Base-by-base conservation (phyloP, 2,888 invertebrate genomes). In the Cosmia pyralina region DNA sequence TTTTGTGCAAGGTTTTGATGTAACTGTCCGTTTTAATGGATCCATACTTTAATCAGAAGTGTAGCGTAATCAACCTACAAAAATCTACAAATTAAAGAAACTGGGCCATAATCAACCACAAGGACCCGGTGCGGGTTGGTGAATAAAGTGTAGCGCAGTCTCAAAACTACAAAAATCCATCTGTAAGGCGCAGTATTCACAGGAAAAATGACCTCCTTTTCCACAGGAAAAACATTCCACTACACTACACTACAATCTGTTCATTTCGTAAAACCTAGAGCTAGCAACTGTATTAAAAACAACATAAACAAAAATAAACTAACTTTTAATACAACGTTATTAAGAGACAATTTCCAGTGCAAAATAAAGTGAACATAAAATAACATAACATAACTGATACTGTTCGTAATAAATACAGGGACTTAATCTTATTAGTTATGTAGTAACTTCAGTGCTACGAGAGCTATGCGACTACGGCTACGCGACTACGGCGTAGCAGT, bases 381-480 rank as follows among this genome's bases (percentile, higher is more conserved):
- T 71, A 71, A 48, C 59, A 55, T 68, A 38, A 55, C 71, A 70
- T 72, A 67, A 72, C 81, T 76, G 72, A 79, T 83, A 81, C 60
- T 15, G 72, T 73, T 73, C 59, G 63, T 71, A 78, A 77, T 84
- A 78, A 83, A 83, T 81, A 85, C 69, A 71, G 69, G 58, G 70
- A 70, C 75, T 74, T 84, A 84, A 83, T 85, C 81, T 82, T 79
- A 82, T 85, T 83, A 85, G 73, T 85, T 83, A 81, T 81, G 76
- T 77, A 81, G 77, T 72, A 86, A 86, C 76, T 84, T 82, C 83
- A 80, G 67, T 55, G 84, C 77, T 83, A 77, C 75, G 77, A 69
- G 68, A 34, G 76, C 77, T 77, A 73, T 60, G 74, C 22, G 74
- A 73, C 52, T 52, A 52, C 52, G n/a, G 73, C 75, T 75, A 75